phyloP scores from a whole-genome alignment of 2,797 vertebrate species.

The Triplophysa bombifrons region DNA sequence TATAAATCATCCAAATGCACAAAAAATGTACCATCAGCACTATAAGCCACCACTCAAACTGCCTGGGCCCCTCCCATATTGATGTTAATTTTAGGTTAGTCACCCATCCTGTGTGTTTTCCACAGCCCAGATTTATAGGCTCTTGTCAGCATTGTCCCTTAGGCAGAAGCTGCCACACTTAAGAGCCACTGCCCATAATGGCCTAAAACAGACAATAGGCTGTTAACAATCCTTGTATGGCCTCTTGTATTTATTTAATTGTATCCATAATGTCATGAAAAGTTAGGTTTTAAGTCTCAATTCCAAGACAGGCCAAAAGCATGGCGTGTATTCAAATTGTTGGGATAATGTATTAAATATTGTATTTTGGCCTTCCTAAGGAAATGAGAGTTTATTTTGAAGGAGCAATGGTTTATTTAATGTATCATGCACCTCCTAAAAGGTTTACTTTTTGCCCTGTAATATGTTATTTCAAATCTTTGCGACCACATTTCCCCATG shows the following conservation, averaged over 20 bases:
- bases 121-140: slow-evolving; percentile 61
- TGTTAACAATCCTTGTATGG: slow-evolving; percentile 64
- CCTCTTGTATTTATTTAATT: slow-evolving; percentile 49
- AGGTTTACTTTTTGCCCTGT: slow-evolving; percentile 78
- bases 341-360: slow-evolving; percentile 50
- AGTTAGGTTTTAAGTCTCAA: slow-evolving; percentile 15
- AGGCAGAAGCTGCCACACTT: slow-evolving; percentile 66
- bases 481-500: slow-evolving; percentile 75
- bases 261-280: not conserved
- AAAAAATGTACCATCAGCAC: not conserved
- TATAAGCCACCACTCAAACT: slow-evolving; percentile 29
- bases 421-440: slow-evolving; percentile 79
- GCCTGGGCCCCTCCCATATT: slow-evolving; percentile 68
- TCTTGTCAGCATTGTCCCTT: slow-evolving; percentile 77
- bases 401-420: slow-evolving; percentile 78
- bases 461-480: slow-evolving; percentile 82
- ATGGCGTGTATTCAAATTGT: slow-evolving; percentile 45
- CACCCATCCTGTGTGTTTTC: slow-evolving; percentile 62
- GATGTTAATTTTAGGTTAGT: slow-evolving; percentile 74
- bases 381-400: slow-evolving; percentile 80
- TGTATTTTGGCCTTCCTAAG: slow-evolving; percentile 57
- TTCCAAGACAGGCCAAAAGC: slow-evolving; percentile 40
- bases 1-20: not conserved
- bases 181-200: slow-evolving; percentile 77
- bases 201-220: slow-evolving; percentile 79